Evolutionary conservation across 2,888 invertebrate genomes (phyloP).

Genomic region (Ditula angustiorana): DNA sequence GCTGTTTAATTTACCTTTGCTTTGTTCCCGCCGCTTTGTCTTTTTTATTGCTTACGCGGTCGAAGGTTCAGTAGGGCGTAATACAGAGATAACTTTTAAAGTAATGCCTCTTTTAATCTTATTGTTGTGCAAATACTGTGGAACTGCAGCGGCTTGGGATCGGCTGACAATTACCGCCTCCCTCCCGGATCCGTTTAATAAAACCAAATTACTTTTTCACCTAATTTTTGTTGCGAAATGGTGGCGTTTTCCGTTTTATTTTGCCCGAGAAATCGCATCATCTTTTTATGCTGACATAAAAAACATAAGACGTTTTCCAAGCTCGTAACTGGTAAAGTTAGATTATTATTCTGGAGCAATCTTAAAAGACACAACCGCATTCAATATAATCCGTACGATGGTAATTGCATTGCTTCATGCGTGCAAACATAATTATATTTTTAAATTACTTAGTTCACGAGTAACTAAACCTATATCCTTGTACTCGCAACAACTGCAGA

Average conservation of each 20-base stretch:
- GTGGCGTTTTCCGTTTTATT: conserved; percentile 46
- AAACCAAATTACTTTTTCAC: conserved; percentile 54
- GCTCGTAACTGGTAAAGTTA: conserved; percentile 15
- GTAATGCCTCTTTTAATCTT: conserved; percentile 63
- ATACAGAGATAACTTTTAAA: conserved; percentile 63
- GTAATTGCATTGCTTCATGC: background rate
- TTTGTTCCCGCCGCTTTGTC: conserved; percentile 61
- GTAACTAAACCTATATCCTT: no score
- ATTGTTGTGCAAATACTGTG: conserved; percentile 61
- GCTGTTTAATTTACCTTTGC: conserved; percentile 68
- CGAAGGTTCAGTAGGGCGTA: conserved; percentile 55
- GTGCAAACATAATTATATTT: no score
- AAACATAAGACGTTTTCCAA: conserved; percentile 14
- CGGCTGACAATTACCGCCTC: conserved; percentile 56
- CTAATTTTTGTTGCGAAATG: conserved; percentile 53
- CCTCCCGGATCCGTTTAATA: conserved; percentile 47
- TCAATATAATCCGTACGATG: background rate
- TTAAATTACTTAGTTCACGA: no score
- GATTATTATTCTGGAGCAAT: conserved; percentile 9
- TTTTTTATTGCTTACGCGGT: conserved; percentile 60
- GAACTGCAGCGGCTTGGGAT: conserved; percentile 51
- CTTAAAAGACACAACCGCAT: background rate
- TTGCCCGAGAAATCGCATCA: conserved; percentile 51
- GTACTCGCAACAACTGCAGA: no score
- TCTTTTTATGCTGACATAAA: conserved; percentile 44